Base-by-base conservation (phyloP, 2,113 vertebrate species). In the Anhinga anhinga region DNA sequence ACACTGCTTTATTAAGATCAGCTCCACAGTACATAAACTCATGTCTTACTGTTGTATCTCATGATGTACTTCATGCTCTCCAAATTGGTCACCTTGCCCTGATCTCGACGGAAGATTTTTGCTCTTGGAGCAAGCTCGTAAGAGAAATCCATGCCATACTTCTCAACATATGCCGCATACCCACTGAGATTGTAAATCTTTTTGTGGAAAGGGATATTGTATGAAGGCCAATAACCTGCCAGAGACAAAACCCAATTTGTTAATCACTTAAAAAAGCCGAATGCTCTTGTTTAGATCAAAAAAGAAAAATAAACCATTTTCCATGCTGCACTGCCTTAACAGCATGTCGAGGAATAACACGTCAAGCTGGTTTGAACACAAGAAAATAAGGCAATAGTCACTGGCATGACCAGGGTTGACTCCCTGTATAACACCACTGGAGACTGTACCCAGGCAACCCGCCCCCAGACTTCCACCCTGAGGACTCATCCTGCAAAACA, bases 31-130 rank as follows among this genome's bases (percentile, higher is more conserved):
- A 67, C 18, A 73, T 3, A 27, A 81, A 65, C 9, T 20, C 3
- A 2, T 49, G 56, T 98, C 99, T 67, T 98, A 99, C 99, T 99
- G 98, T 99, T 99, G 98, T 99, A 99, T 98, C 99, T 98, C 99
- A 99, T 99, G 93, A 99, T 98, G 84, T 98, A 96, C 96, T 99
- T 99, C 98, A 99, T 98, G 93, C 98, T 98, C 77, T 82, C 97
- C 90, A 99, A 91, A 95, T 98, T 97, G 2, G 70, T 98, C 95
- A 99, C 99, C 58, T 94, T 98, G 71, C 98, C 98, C 92, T 99
- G 99, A 95, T 99, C 99, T 67, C 99, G 98, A 81, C 98, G 98
- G 87, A 99, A 99, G 97, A 99, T 99, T 98, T 99, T 99, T 95
- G 99, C 99, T 95, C 99, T 97, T 36, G 99, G 98, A 93, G 98